Percentiles rank a stretch among this genome's conserved stretches.
Evolutionary conservation across 2,888 invertebrate species (phyloP).

Genomic region (Microchrysa polita): DNA sequence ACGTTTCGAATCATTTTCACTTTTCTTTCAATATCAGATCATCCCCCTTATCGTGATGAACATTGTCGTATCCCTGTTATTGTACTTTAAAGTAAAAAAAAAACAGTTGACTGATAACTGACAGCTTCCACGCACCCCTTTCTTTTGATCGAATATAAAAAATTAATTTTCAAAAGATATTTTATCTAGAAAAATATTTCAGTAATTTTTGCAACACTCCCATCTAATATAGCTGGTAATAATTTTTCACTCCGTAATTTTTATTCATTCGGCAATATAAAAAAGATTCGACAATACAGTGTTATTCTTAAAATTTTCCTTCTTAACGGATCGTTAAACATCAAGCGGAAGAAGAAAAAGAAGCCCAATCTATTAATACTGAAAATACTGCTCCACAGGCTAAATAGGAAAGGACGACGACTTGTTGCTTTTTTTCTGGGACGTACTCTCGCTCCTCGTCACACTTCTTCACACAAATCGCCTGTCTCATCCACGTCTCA

Average conservation of each 20-base stretch:
- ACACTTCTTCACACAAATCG: too few relatives aligned
- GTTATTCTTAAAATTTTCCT: not conserved
- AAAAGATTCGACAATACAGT: not conserved
- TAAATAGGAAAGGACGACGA: constrained; percentile 10
- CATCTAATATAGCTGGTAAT: constrained; percentile 1
- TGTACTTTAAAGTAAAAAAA: too few relatives aligned
- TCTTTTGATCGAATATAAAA: too few relatives aligned
- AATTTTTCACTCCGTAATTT: constrained; percentile 18
- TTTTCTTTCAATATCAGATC: not conserved
- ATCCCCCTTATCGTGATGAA: too few relatives aligned
- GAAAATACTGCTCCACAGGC: not conserved
- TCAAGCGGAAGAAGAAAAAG: too few relatives aligned
- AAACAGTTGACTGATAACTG: too few relatives aligned
- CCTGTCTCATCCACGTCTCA: too few relatives aligned
- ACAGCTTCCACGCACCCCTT: too few relatives aligned
- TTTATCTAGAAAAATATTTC: constrained; percentile 10
- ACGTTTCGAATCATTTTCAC: not conserved
- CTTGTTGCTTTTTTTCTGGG: constrained; percentile 13
- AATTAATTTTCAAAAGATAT: constrained; percentile 6
- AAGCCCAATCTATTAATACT: constrained; percentile 23
- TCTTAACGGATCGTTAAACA: constrained; percentile 33
- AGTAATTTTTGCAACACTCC: not conserved
- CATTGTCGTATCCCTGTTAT: too few relatives aligned
- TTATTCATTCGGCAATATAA: not conserved
- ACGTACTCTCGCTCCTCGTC: too few relatives aligned